Conservation (phyloP, 2,888 invertebrate genomes). For the Calameuta filiformis region DNA sequence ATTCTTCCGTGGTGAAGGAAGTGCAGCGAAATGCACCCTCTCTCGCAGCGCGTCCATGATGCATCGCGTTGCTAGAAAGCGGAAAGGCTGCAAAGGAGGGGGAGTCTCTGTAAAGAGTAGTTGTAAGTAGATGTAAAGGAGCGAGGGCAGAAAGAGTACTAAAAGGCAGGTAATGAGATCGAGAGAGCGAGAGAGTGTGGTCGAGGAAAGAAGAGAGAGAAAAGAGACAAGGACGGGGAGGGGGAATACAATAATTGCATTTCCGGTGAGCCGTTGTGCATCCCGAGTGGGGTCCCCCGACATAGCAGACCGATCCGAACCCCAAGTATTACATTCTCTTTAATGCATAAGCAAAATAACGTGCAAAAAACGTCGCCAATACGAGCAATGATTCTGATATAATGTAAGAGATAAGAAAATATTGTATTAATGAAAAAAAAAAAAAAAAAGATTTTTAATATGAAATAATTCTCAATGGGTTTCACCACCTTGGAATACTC, state of each 20-base stretch:
- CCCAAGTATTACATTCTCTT: constrained; percentile 14
- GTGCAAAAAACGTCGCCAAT: not conserved
- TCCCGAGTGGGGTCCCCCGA: constrained; percentile 29
- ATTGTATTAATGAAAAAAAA: not conserved
- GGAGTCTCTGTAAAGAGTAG: not conserved
- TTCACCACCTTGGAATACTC: not conserved
- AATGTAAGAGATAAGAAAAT: not conserved
- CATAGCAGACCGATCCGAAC: constrained; percentile 25
- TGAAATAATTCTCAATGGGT: not conserved
- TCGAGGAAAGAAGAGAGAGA: constrained; percentile 23
- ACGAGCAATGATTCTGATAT: not conserved
- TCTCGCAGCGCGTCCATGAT: not conserved
- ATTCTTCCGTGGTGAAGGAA: not conserved
- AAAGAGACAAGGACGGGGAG: constrained; percentile 10
- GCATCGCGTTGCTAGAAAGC: not conserved
- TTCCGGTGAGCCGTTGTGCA: constrained; percentile 35
- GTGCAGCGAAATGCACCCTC: not conserved
- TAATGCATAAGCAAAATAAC: not conserved
- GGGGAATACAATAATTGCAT: constrained; percentile 41
- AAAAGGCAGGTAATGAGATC: not conserved
- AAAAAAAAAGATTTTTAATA: not conserved
- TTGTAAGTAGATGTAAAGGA: not conserved
- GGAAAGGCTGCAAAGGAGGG: not conserved
- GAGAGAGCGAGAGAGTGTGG: constrained; percentile 26
- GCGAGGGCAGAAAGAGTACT: not conserved